phyloP scores from a whole-genome alignment of 2,797 vertebrate species.

The Pempheris klunzingeri region DNA sequence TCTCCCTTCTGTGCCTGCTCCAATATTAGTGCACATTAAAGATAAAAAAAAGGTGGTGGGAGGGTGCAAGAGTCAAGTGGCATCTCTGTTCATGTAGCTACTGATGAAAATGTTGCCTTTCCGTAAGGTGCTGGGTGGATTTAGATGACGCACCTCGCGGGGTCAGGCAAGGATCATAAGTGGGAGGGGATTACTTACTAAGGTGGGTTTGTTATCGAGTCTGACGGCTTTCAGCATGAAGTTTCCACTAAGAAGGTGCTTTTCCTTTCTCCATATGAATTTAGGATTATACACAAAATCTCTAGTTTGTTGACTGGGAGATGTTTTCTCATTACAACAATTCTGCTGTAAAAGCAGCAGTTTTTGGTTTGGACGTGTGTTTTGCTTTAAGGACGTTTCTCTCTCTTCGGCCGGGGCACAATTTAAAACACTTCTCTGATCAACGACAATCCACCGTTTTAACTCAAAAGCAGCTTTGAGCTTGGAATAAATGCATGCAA shows the following conservation, averaged over 20 bases:
- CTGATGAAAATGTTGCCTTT: conserved; percentile 30
- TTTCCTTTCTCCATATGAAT: conserved; percentile 36
- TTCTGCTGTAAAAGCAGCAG: conserved; percentile 35
- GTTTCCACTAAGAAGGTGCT: conserved; percentile 47
- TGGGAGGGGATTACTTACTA: conserved; percentile 23
- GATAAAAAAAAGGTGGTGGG: conserved; percentile 29
- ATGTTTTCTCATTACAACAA: conserved; percentile 18
- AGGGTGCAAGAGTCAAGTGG: conserved; percentile 11
- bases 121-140: conserved; percentile 43
- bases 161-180: conserved; percentile 13
- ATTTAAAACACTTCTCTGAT: conserved; percentile 23
- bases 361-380: conserved; percentile 21
- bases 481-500: conserved; percentile 46
- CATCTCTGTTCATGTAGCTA: conserved; percentile 23
- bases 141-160: conserved; percentile 13
- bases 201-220: conserved; percentile 44
- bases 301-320: conserved; percentile 8
- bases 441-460: conserved; percentile 17
- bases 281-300: conserved; percentile 37
- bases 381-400: background rate
- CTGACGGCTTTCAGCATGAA: conserved; percentile 34
- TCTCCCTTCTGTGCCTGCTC: conserved; percentile 23
- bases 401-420: background rate
- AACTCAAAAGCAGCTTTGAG: conserved; percentile 1
- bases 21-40: conserved; percentile 50